Percentiles rank a stretch among this genome's conserved stretches.
Conservation (phyloP, 2,113 vertebrate genomes). For the Chrysochloris asiatica region DNA sequence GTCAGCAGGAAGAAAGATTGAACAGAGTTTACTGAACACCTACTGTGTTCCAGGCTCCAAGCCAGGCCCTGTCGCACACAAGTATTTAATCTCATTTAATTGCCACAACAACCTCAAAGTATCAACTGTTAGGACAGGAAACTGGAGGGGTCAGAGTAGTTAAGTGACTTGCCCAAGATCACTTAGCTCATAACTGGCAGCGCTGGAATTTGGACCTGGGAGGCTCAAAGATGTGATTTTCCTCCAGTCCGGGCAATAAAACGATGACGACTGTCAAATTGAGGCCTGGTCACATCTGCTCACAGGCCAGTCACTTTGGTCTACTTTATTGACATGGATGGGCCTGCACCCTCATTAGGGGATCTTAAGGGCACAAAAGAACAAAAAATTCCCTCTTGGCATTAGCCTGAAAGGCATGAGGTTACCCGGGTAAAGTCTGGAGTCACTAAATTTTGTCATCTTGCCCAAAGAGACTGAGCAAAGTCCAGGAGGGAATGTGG, state of each 20-base stretch:
- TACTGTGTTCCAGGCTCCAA: neutral
- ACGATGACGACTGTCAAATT: neutral
- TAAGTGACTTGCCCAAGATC: neutral
- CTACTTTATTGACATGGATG: neutral
- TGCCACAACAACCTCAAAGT: neutral
- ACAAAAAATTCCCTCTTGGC: neutral
- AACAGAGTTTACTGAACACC: neutral
- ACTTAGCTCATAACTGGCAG: neutral
- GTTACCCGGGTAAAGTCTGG: neutral
- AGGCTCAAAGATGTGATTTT: neutral
- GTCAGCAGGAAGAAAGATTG: neutral
- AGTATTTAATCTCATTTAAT: too few relatives aligned
- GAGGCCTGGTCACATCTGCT: neutral
- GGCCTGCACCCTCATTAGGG: neutral
- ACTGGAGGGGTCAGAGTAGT: neutral
- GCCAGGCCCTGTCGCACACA: too few relatives aligned
- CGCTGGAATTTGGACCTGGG: neutral
- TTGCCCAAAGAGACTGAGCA: neutral
- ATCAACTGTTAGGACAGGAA: neutral
- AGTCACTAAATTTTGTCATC: neutral
- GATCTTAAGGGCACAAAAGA: neutral
- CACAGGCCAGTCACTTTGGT: neutral
- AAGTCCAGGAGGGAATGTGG: neutral
- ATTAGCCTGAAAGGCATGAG: neutral
- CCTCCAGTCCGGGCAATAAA: neutral